Evolutionary conservation across 2,888 invertebrate genomes (phyloP), one percentile per base, ranked within the genome.

Genomic region (Cancer borealis): DNA sequence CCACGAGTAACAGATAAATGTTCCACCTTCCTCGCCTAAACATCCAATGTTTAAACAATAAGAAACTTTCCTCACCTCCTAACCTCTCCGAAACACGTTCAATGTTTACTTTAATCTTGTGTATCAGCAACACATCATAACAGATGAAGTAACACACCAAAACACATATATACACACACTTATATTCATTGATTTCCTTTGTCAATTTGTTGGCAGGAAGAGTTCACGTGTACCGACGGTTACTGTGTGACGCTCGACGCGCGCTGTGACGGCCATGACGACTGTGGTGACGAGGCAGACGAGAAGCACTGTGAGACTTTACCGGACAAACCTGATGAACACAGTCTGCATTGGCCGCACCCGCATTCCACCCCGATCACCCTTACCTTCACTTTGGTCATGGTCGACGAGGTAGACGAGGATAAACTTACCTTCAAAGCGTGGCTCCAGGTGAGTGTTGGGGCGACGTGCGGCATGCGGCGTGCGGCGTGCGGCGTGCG

Each of bases 191-290:
- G 26, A 73, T 73, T 73, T 26, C 21, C 54, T 12, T 12, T 8
- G 26, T 6, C 0, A 21, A 12, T 4, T 10, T 49, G 47, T n/a
- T 3, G 30, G 26, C 90, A 90, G 90, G 54, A 90, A 12, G 47
- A 90, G 49, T 90, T 90, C 60, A 90, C 90, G 60, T 90, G 90
- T 14, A 60, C 54, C 30, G 60, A 90, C 39, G 90, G 90, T 46
- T n/a, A 60, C 17, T 90, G 90, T 46, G 60, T 90, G 21, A 12
- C 54, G 2, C 90, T 90, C 12, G 17, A 54, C 39, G 39, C 30
- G 12, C 90, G 90, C 60, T 90, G 90, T 30, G 60, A 90, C 90
- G 90, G 90, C 90, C 60, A 30, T 17, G 90, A 90, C 54, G 90
- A 90, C 60, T 90, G 90, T 60, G 60, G 90, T 8, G 90, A 90